Percentiles rank a stretch among this genome's conserved stretches.
Evolutionary conservation across 2,888 invertebrate species (phyloP).

Genomic region (Glyphotaelius pellucidus): DNA sequence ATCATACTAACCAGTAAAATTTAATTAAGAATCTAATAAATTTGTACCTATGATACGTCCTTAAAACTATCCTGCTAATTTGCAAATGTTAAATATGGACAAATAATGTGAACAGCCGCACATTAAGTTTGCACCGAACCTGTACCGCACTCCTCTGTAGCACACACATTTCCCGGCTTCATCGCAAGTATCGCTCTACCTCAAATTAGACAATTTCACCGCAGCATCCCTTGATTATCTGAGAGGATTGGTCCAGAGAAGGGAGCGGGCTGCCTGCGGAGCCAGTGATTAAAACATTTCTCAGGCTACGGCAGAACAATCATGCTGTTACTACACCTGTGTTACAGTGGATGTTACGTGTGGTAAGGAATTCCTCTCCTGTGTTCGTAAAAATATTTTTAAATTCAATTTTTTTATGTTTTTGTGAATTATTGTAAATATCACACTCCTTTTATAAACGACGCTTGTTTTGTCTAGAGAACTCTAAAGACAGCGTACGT

Average conservation of each 20-base stretch:
- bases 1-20: too few relatives aligned
- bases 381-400: neutral
- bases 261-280: neutral
- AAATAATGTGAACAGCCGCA: neutral
- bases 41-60: neutral
- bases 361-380: neutral
- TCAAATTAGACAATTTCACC: constrained; percentile 60
- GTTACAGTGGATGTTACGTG: neutral
- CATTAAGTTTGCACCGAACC: neutral
- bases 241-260: constrained; percentile 43
- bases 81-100: neutral
- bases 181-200: constrained; percentile 14
- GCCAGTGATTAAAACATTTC: constrained; percentile 50
- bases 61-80: neutral
- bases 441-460: too few relatives aligned
- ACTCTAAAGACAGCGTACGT: too few relatives aligned
- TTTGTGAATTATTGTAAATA: too few relatives aligned
- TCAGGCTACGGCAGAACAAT: constrained; percentile 25
- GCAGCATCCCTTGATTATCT: constrained; percentile 55
- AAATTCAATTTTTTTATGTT: too few relatives aligned
- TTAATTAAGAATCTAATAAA: too few relatives aligned
- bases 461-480: too few relatives aligned
- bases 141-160: neutral
- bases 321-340: constrained; percentile 3
- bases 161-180: neutral